phyloP scores from a whole-genome alignment of 2,888 invertebrate genomes.

The Panzeria rudis region DNA sequence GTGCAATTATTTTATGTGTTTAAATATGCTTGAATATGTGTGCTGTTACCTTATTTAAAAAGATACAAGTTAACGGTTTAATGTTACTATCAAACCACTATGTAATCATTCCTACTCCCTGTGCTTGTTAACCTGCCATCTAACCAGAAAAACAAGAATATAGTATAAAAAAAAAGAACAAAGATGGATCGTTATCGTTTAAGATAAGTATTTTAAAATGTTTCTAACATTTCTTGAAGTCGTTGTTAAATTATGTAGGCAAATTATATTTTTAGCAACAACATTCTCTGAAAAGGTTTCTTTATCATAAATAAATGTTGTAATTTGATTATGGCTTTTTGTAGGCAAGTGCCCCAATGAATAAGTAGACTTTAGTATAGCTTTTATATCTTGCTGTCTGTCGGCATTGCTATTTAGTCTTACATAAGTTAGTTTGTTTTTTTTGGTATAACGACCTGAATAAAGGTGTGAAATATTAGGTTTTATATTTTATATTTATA shows the following conservation, averaged over 20 bases:
- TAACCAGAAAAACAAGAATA: slow-evolving; percentile 43
- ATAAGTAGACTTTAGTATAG: slow-evolving; percentile 1
- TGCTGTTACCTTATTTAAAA: slow-evolving; percentile 32
- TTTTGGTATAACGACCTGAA: neutral
- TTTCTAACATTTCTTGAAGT: slow-evolving; percentile 60
- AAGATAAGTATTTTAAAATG: slow-evolving; percentile 77
- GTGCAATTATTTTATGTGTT: too few species aligned
- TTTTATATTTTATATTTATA: neutral
- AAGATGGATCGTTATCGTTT: slow-evolving; percentile 83
- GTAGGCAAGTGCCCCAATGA: slow-evolving; percentile 24
- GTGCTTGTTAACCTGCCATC: slow-evolving; percentile 15
- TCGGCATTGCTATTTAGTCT: slow-evolving; percentile 31
- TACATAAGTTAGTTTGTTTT: neutral
- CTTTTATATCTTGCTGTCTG: slow-evolving; percentile 7
- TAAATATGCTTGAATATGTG: slow-evolving; percentile 16
- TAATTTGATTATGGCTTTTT: slow-evolving; percentile 68
- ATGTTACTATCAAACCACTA: slow-evolving; percentile 60
- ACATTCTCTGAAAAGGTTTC: slow-evolving; percentile 13
- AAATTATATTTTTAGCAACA: slow-evolving; percentile 31
- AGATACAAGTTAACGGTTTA: slow-evolving; percentile 70
- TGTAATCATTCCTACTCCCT: slow-evolving; percentile 38
- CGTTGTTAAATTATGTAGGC: slow-evolving; percentile 58
- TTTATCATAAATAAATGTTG: slow-evolving; percentile 63
- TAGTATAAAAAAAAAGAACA: slow-evolving; percentile 68
- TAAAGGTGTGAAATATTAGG: slow-evolving; percentile 40